phyloP scores from a whole-genome alignment of 2,888 invertebrate species.

The Fabriciana adippe region DNA sequence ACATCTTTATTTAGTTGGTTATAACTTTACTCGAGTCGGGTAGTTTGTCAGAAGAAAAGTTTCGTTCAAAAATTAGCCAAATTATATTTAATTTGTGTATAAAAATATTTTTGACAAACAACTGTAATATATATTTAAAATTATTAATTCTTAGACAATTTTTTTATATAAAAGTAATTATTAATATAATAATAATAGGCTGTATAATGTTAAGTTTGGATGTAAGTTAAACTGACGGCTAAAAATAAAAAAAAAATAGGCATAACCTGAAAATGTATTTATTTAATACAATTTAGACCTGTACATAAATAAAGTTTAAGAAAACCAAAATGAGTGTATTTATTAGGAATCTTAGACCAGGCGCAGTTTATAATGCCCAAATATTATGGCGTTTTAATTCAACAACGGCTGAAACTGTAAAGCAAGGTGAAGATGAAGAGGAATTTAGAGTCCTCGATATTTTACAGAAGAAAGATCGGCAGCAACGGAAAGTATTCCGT shows the following conservation, averaged over 20 bases:
- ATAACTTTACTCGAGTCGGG: conserved; percentile 31
- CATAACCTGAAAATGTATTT: conserved; percentile 16
- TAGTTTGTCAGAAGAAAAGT: conserved; percentile 36
- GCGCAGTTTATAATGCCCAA: conserved; percentile 54
- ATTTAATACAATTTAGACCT: background rate
- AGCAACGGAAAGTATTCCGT: conserved; percentile 51
- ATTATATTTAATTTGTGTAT: background rate
- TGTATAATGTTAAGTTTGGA: background rate
- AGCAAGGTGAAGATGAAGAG: conserved; percentile 65
- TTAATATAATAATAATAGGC: background rate
- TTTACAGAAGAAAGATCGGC: conserved; percentile 61
- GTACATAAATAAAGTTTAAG: conserved; percentile 14
- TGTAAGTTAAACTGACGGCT: conserved; percentile 2
- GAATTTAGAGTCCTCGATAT: conserved; percentile 81
- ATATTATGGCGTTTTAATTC: conserved; percentile 72
- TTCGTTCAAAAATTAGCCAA: conserved; percentile 31
- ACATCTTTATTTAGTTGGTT: conserved; percentile 21
- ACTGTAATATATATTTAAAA: background rate
- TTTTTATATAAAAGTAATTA: background rate
- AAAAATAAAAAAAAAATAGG: background rate
- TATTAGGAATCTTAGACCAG: conserved; percentile 60
- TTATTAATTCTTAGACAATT: background rate
- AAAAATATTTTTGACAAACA: background rate
- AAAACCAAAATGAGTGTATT: conserved; percentile 66
- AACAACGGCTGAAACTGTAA: conserved; percentile 56